Base-by-base conservation (phyloP, 2,113 vertebrate genomes). In the Sciurus niger region DNA sequence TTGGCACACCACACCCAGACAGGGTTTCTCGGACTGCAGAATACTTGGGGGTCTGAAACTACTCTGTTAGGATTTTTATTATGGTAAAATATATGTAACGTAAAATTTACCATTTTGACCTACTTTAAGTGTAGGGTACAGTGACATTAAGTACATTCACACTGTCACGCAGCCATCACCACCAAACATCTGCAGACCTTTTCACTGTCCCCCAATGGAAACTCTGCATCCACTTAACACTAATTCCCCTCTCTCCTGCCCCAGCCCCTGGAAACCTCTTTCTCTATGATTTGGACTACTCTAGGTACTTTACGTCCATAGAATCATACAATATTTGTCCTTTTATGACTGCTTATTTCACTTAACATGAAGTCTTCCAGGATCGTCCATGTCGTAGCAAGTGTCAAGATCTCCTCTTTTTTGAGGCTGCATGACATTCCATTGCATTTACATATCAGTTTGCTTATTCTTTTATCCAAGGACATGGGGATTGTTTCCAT, bases 31-130 rank as follows among this genome's bases (percentile, higher is more conserved):
- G 43, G 40, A 43, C 30, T 14, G 1, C 18, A 48, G 37, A 53
- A 43, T 67, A 84, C 55, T 37, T 68, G 22, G 60, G 30, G 34
- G n/a, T 51, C 92, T 24, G 65, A 67, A 77, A 68, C 77, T 46
- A 24, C 8, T 77, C 28, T 22, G 13, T 58, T 30, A 93, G 37
- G 55, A 40, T 72, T 85, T 93, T 48, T 48, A 51, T 37, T 67
- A 6, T 51, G 40, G 34, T 43, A 51, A 93, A 82, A 60, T 58
- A 70, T 3, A 17, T 10, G 30, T 34, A 74, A 82, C 67, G 40
- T 84, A 86, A 79, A 92, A 46, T 82, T 34, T n/a, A 74, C 51
- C 67, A 67, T 68, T 67, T 63, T 74, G 88, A 68, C n/a, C 80
- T 46, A 55, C 88, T 68, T 32, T 80, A 92, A 76, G 63, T 37